Conservation (phyloP, 1,140 invertebrate species). For the Brachionus manjavacas region DNA sequence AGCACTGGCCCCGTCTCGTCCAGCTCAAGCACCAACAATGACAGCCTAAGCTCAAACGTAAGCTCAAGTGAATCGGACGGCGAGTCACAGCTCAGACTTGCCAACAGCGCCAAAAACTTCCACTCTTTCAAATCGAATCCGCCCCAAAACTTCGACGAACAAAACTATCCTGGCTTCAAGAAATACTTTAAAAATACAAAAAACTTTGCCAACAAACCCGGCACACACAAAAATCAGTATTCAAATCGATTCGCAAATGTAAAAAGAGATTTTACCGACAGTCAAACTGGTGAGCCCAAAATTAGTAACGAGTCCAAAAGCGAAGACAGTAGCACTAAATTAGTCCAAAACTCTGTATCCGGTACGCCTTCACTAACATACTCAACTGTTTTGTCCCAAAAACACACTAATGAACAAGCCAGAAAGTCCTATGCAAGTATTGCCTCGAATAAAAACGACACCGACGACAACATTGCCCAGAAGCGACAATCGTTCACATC, state of each 20-base stretch:
- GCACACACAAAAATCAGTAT: slow-evolving; percentile 10
- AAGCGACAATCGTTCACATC: slow-evolving; percentile 26
- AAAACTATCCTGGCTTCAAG: background rate
- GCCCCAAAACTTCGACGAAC: background rate
- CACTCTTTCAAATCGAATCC: background rate
- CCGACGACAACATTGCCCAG: background rate
- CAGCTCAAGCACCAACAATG: slow-evolving; percentile 41
- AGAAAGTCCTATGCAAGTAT: slow-evolving; percentile 32
- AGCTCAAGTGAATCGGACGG: slow-evolving; percentile 30
- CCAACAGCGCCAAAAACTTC: background rate
- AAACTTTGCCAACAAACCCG: background rate
- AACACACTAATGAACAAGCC: slow-evolving; percentile 10
- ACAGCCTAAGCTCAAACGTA: slow-evolving; percentile 38
- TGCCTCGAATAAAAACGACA: slow-evolving; percentile 14
- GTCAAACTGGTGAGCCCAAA: slow-evolving; percentile 11
- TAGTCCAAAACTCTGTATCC: background rate
- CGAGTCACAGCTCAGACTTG: background rate
- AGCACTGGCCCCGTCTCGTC: slow-evolving; percentile 32
- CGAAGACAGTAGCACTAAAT: slow-evolving; percentile 8
- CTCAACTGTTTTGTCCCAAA: slow-evolving; percentile 4
- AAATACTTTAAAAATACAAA: slow-evolving; percentile 15
- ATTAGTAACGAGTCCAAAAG: slow-evolving; percentile 16
- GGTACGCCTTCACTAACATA: slow-evolving; percentile 4
- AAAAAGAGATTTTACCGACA: background rate
- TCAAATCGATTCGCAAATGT: slow-evolving; percentile 7